Conservation (phyloP, 2,113 vertebrate species). For the Spilogale gracilis region DNA sequence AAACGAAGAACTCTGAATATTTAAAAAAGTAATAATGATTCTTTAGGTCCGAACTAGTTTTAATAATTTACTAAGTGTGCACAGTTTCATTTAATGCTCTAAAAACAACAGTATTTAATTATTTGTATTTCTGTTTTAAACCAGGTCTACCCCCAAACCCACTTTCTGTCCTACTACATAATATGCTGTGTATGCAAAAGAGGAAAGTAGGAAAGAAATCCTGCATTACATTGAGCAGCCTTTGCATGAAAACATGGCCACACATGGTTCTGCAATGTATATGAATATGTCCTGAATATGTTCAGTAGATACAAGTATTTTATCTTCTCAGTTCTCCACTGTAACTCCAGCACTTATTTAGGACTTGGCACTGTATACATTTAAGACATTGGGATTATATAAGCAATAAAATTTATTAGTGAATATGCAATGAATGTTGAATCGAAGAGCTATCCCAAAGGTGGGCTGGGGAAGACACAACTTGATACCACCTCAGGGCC, state of each 20-base stretch:
- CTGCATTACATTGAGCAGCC: neutral
- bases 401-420: neutral
- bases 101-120: neutral
- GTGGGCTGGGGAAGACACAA: neutral
- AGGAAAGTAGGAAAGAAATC: neutral
- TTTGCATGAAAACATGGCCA: fast-evolving
- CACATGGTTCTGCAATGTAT: neutral
- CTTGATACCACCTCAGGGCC: too few species aligned
- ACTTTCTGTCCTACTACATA: neutral
- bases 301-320: neutral
- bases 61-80: neutral
- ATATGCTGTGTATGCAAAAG: neutral
- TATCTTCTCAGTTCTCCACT: neutral
- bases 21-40: neutral
- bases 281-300: neutral
- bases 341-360: neutral
- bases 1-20: neutral
- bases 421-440: neutral
- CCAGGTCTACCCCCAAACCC: neutral
- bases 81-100: neutral
- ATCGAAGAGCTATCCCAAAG: neutral
- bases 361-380: neutral
- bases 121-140: neutral
- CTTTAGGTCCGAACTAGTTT: neutral
- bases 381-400: neutral